Evolutionary conservation across 2,113 vertebrate genomes (phyloP).

Genomic region (Odobenus rosmarus): DNA sequence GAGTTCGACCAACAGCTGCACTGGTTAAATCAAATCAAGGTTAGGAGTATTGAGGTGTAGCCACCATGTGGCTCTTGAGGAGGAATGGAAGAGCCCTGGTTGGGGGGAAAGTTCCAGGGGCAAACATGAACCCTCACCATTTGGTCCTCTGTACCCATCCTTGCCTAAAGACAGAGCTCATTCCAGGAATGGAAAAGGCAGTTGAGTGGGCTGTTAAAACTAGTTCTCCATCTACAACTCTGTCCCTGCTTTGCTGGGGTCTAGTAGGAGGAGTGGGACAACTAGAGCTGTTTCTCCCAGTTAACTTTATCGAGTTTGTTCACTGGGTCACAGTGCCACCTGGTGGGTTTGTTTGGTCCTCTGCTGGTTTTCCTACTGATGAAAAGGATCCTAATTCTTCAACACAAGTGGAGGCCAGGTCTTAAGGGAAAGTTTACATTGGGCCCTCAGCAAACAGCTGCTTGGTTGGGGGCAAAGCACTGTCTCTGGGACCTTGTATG

Average conservation of each 20-base stretch:
- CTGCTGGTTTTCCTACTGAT: not conserved
- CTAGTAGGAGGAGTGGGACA: not conserved
- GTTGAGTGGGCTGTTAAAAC: not conserved
- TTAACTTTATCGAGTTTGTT: conserved; percentile 25
- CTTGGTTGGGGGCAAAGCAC: not conserved
- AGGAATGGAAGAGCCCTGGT: not conserved
- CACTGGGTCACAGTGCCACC: conserved; percentile 57
- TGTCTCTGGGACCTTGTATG: not conserved
- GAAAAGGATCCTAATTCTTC: not conserved
- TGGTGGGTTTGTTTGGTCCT: conserved; percentile 2
- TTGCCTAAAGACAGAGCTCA: not conserved
- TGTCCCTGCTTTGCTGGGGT: not conserved
- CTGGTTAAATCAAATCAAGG: not conserved
- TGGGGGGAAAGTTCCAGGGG: not conserved
- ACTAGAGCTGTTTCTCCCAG: not conserved
- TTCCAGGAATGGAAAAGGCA: not conserved
- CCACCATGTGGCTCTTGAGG: not conserved
- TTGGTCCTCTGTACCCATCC: not conserved
- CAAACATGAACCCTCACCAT: not conserved
- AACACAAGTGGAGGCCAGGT: not conserved
- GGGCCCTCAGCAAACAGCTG: not conserved
- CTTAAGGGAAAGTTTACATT: not conserved
- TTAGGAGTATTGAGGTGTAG: not conserved
- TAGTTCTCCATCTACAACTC: not conserved
- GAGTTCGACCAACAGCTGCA: not conserved